These are phyloP conservation scores for Macrocentrus cingulum DNA, from an alignment of 1,140 invertebrate species.

Conservation along the genomic window DNA sequence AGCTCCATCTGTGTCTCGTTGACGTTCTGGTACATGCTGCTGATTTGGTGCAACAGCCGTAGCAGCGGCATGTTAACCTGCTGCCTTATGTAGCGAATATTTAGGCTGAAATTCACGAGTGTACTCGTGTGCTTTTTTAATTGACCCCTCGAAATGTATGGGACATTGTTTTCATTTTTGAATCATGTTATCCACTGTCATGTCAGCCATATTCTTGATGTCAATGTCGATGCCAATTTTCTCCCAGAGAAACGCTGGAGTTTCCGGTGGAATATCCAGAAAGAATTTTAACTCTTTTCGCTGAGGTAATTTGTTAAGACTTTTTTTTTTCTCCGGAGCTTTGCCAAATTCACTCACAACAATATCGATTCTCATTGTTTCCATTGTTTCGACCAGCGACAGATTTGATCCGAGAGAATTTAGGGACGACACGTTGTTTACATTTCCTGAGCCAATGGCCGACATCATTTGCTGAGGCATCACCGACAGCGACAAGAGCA, in stretches of 20 bases:
- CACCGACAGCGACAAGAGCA: conserved; percentile 80
- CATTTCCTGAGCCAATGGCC: conserved; percentile 57
- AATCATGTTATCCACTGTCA: conserved; percentile 82
- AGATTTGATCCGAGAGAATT: conserved; percentile 90
- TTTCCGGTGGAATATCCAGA: conserved; percentile 72
- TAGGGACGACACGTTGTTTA: conserved; percentile 65
- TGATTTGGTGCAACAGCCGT: conserved; percentile 91
- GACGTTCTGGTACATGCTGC: conserved; percentile 96
- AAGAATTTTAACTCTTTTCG: conserved; percentile 57
- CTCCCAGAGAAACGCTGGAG: conserved; percentile 89
- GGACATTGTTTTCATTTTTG: conserved; percentile 77
- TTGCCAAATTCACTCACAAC: conserved; percentile 83
- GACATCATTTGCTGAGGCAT: conserved; percentile 81
- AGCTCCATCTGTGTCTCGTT: conserved; percentile 91
- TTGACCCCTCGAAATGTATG: conserved; percentile 83
- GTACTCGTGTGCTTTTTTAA: conserved; percentile 88
- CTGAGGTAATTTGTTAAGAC: conserved; percentile 39
- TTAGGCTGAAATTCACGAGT: conserved; percentile 83
- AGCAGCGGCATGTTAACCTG: conserved; percentile 95
- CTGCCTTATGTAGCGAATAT: conserved; percentile 84
- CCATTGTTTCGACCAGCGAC: conserved; percentile 82
- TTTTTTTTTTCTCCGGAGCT: conserved; percentile 58
- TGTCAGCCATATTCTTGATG: conserved; percentile 85
- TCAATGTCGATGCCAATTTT: conserved; percentile 86
- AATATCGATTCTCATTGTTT: conserved; percentile 89